phyloP scores from a whole-genome alignment of 2,113 vertebrate species.

The Laterallus jamaicensis region DNA sequence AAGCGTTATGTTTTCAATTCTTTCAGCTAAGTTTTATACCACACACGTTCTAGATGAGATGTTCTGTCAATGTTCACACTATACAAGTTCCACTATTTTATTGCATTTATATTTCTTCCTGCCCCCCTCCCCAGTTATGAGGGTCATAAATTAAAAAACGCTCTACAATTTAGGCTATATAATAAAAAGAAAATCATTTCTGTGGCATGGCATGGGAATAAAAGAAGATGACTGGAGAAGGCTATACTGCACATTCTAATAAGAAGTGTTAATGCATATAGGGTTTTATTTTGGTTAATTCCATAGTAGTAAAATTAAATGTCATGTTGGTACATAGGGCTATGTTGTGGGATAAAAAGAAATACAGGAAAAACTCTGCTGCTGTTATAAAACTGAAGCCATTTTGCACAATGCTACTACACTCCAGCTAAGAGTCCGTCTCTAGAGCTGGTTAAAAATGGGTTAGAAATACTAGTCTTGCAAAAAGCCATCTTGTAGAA shows the following conservation, averaged over 20 bases:
- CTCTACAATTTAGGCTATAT: neutral
- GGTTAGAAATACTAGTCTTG: neutral
- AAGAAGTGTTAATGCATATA: neutral
- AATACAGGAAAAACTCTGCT: neutral
- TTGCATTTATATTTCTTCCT: conserved; percentile 34
- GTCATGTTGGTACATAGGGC: neutral
- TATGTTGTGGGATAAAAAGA: neutral
- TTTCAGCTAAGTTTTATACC: conserved; percentile 26
- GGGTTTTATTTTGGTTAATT: neutral
- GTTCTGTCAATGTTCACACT: conserved; percentile 25
- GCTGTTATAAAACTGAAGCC: neutral
- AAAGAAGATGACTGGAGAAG: neutral
- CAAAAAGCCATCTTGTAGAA: neutral
- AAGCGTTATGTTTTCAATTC: conserved; percentile 40
- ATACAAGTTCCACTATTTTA: neutral
- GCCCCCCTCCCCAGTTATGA: neutral
- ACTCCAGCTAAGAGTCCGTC: neutral
- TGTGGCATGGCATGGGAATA: neutral
- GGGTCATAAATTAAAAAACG: conserved; percentile 46
- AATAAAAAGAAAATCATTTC: conserved; percentile 6
- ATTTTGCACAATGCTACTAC: neutral
- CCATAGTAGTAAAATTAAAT: neutral
- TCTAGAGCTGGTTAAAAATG: neutral
- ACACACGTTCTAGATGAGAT: conserved; percentile 45
- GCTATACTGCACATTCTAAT: neutral